phyloP scores from a whole-genome alignment of 2,797 vertebrate genomes.

The Hydrophis major region DNA sequence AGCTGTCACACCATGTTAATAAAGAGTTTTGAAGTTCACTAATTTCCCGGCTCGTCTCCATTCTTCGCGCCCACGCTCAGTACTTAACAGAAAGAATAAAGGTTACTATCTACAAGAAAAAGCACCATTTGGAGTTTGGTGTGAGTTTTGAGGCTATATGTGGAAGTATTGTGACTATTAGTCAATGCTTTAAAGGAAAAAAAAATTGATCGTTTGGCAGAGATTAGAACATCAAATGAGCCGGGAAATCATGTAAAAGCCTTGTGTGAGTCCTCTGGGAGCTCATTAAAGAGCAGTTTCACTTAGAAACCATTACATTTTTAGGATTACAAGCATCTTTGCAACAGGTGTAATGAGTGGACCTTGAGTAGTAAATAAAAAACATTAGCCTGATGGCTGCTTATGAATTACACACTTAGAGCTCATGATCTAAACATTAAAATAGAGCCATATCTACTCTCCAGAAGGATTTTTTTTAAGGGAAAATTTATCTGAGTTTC shows the following conservation, averaged over 20 bases:
- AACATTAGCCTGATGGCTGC: background rate
- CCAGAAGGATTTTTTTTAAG: background rate
- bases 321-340: conserved; percentile 38
- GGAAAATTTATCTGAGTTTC: conserved; percentile 14
- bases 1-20: too few relatives aligned
- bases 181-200: conserved; percentile 15
- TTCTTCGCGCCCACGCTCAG: too few relatives aligned
- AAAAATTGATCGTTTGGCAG: conserved; percentile 28
- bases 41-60: too few relatives aligned
- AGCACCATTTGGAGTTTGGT: background rate
- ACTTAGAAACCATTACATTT: conserved; percentile 43
- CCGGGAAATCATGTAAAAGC: conserved; percentile 33
- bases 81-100: background rate
- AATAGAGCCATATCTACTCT: conserved; percentile 1
- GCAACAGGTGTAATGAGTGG: conserved; percentile 10
- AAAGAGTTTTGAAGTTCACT: too few relatives aligned
- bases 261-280: conserved; percentile 44
- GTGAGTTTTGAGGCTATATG: background rate
- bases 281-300: conserved; percentile 53
- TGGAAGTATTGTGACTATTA: conserved; percentile 28
- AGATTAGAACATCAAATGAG: conserved; percentile 39
- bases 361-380: conserved; percentile 42
- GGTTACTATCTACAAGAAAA: background rate
- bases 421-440: conserved; percentile 13
- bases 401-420: conserved; percentile 12